Evolutionary conservation across 2,797 vertebrate species (phyloP).

Genomic region (Melanotaenia nigrans): DNA sequence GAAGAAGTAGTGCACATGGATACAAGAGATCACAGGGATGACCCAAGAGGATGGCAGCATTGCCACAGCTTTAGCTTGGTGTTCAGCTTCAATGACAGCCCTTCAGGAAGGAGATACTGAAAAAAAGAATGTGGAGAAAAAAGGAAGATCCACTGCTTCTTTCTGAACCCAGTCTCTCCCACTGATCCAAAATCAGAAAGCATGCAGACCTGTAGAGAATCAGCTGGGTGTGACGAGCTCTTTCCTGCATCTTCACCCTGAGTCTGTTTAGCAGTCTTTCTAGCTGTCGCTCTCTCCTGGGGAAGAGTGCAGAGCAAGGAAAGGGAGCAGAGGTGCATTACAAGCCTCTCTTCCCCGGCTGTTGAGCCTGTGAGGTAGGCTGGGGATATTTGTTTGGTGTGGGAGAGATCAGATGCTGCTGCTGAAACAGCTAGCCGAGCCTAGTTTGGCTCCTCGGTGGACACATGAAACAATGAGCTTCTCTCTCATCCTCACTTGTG

Average conservation of each 20-base stretch:
- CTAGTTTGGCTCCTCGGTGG: conserved; percentile 29
- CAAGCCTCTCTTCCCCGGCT: conserved; percentile 34
- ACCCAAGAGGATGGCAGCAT: conserved; percentile 61
- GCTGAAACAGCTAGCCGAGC: conserved; percentile 36
- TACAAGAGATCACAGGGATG: conserved; percentile 60
- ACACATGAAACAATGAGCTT: conserved; percentile 52
- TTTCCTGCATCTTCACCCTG: conserved; percentile 63
- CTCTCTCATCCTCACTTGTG: conserved; percentile 43
- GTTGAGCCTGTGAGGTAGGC: conserved; percentile 22
- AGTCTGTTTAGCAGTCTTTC: conserved; percentile 44
- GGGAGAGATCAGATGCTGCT: conserved; percentile 26
- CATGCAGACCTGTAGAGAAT: conserved; percentile 71
- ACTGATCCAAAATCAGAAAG: conserved; percentile 77
- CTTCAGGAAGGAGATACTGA: conserved; percentile 42
- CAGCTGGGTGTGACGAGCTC: conserved; percentile 78
- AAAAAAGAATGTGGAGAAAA: conserved; percentile 16
- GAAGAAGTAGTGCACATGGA: conserved; percentile 37
- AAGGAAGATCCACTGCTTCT: conserved; percentile 50
- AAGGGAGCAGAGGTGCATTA: conserved; percentile 27
- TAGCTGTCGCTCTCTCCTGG: conserved; percentile 39
- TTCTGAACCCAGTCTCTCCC: conserved; percentile 59
- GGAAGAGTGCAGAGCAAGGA: conserved; percentile 21
- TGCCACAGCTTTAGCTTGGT: conserved; percentile 60
- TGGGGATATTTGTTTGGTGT: conserved; percentile 42
- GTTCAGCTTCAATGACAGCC: conserved; percentile 73